These are phyloP conservation scores for Mimas tiliae DNA, from an alignment of 2,888 invertebrate genomes.

Conservation along the genomic window DNA sequence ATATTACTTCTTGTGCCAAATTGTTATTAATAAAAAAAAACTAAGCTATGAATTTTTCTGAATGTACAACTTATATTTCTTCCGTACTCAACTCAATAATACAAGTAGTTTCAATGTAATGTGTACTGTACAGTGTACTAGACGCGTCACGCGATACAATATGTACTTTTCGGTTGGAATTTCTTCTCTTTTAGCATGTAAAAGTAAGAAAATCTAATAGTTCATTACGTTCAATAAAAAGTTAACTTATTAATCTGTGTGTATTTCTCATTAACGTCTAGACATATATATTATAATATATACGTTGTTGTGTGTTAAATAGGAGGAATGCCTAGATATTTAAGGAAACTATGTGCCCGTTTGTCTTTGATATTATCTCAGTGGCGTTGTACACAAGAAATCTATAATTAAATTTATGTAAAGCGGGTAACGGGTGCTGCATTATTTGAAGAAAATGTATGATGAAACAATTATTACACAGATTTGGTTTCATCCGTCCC, in stretches of 20 bases:
- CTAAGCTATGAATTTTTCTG: neutral
- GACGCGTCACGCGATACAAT: constrained; percentile 51
- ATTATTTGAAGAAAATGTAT: constrained; percentile 36
- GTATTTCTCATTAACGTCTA: constrained; percentile 34
- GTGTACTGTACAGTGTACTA: constrained; percentile 61
- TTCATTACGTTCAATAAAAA: constrained; percentile 81
- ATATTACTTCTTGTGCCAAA: constrained; percentile 5
- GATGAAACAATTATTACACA: constrained; percentile 39
- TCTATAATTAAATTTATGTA: constrained; percentile 55
- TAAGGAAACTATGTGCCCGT: constrained; percentile 12
- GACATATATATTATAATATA: neutral
- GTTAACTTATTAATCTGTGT: constrained; percentile 66
- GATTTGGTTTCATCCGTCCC: neutral
- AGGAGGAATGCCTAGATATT: constrained; percentile 34
- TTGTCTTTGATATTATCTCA: constrained; percentile 53
- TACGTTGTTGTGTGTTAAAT: neutral
- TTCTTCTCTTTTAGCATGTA: constrained; percentile 65
- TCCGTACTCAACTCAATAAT: neutral
- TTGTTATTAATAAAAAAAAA: neutral
- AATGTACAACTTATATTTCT: neutral
- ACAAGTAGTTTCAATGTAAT: constrained; percentile 49
- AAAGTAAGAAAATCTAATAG: constrained; percentile 75
- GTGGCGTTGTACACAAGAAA: constrained; percentile 43
- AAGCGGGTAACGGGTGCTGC: constrained; percentile 29
- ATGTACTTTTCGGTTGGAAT: constrained; percentile 57